A percentile compares a stretch with the other conserved stretches of the same genome.
These are phyloP conservation scores for Caenorhabditis angaria DNA, from an alignment of 2,888 invertebrate genomes.

Conservation along the genomic window DNA sequence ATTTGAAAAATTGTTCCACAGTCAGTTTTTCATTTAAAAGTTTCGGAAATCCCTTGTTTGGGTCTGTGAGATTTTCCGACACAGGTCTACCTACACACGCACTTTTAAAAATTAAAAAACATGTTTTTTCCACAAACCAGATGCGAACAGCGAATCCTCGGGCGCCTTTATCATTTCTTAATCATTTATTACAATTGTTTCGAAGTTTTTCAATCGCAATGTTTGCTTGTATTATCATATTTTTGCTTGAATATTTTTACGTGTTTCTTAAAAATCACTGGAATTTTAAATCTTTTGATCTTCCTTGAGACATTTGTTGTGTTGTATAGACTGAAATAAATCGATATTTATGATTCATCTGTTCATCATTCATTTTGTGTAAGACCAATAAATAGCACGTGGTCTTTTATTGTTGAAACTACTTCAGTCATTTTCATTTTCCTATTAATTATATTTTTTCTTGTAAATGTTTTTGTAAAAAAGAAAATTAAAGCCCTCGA, in stretches of 20 bases:
- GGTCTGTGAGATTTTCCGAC: too few relatives aligned
- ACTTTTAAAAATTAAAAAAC: background rate
- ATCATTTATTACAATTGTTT: conserved; percentile 46
- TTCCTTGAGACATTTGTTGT: background rate
- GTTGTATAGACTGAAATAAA: background rate
- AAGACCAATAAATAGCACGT: conserved; percentile 27
- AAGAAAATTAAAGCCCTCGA: background rate
- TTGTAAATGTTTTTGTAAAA: background rate
- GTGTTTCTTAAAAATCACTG: conserved; percentile 14
- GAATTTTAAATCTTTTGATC: conserved; percentile 20
- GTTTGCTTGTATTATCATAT: conserved; percentile 24
- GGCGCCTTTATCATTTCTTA: conserved; percentile 36
- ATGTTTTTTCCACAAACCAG: conserved; percentile 14
- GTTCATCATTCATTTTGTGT: conserved; percentile 5
- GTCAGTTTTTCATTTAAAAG: too few relatives aligned
- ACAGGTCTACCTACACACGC: too few relatives aligned
- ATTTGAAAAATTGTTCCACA: too few relatives aligned
- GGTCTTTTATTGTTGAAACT: conserved; percentile 10
- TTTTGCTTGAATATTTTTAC: conserved; percentile 26
- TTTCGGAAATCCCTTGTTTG: too few relatives aligned
- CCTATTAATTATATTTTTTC: background rate
- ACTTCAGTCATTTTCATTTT: background rate
- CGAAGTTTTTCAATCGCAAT: conserved; percentile 32
- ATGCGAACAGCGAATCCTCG: conserved; percentile 35
- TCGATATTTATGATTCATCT: background rate